Percentiles rank a stretch among this genome's conserved stretches.
Conservation (phyloP, 1,140 invertebrate genomes). For the Phenacoccus solenopsis region DNA sequence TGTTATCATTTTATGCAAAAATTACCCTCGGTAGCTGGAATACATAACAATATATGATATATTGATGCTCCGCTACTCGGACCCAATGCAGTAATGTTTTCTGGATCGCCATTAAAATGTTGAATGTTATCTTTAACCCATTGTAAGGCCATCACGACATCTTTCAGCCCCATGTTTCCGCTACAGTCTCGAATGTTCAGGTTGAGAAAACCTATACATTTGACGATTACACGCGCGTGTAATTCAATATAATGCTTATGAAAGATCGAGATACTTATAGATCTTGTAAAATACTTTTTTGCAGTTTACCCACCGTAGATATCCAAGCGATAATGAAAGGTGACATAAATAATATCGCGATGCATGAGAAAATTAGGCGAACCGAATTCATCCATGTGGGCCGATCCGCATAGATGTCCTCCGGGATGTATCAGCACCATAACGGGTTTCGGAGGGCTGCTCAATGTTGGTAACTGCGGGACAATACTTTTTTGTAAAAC, state of each 20-base stretch:
- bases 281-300: no score
- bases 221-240: no score
- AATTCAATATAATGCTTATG: no score
- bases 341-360: not conserved
- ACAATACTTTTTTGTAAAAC: no score
- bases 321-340: not conserved
- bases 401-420: not conserved
- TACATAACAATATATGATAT: conserved; percentile 51
- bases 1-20: no score
- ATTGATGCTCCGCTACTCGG: conserved; percentile 54
- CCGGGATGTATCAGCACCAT: not conserved
- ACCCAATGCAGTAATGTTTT: conserved; percentile 51
- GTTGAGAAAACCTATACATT: conserved; percentile 35
- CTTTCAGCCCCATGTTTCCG: conserved; percentile 63
- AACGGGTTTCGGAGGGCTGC: not conserved
- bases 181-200: conserved; percentile 46
- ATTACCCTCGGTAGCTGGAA: conserved; percentile 38
- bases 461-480: not conserved
- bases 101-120: conserved; percentile 59
- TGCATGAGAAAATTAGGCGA: not conserved
- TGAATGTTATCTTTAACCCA: conserved; percentile 61
- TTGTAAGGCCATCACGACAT: conserved; percentile 53
- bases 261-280: no score
- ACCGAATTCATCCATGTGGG: not conserved
- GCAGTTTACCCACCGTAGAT: not conserved